Percentiles rank a stretch among this genome's conserved stretches.
phyloP scores from a whole-genome alignment of 64 coral and sea anemone genomes.

The Trachythela sp. region DNA sequence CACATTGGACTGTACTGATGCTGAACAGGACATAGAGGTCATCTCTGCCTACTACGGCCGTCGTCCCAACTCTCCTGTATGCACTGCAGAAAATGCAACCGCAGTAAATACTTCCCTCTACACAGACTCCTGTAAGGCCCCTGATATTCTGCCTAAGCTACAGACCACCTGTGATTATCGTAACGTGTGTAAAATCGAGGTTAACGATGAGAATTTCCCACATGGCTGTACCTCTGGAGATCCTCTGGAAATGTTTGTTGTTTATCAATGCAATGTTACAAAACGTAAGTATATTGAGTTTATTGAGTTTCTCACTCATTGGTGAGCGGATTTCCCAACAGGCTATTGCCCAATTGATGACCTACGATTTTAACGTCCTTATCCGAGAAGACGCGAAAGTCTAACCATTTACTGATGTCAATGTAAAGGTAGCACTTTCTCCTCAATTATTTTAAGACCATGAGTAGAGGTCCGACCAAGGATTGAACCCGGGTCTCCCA shows the following conservation, averaged over 20 bases:
- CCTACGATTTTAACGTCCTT: no score
- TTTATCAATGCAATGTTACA: neutral
- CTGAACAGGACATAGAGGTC: neutral
- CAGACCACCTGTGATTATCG: neutral
- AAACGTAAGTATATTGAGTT: constrained; percentile 7
- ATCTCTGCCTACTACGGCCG: neutral
- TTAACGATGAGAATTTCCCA: neutral
- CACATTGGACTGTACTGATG: neutral
- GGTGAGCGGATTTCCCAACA: no score
- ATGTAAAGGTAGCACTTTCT: no score
- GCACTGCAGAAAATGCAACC: neutral
- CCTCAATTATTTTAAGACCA: no score
- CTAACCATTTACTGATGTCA: no score
- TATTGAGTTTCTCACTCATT: no score
- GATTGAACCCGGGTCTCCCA: no score
- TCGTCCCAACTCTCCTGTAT: neutral
- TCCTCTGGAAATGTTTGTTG: neutral
- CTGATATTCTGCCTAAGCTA: neutral
- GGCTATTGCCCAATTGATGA: no score
- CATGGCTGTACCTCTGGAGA: neutral
- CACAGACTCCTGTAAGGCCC: neutral
- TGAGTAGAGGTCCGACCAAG: no score
- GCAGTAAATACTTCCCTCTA: neutral
- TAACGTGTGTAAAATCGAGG: neutral
- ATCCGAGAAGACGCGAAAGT: no score